Percentiles rank a stretch among this genome's conserved stretches.
These are phyloP conservation scores for Flexamia atlantica DNA, from an alignment of 2,888 invertebrate genomes.

Conservation along the genomic window DNA sequence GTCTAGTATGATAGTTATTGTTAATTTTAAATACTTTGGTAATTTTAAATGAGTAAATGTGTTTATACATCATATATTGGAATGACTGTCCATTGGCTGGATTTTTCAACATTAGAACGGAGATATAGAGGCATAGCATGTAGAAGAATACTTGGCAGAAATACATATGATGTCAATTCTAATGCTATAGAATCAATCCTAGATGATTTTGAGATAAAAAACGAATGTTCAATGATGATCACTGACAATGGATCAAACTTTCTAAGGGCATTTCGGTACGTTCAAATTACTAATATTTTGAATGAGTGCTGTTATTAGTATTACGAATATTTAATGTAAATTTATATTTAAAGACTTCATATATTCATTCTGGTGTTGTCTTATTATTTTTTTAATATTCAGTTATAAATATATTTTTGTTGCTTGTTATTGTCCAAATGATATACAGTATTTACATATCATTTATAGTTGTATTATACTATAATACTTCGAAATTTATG, in stretches of 20 bases:
- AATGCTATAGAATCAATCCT: conserved; percentile 30
- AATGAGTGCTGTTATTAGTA: conserved; percentile 26
- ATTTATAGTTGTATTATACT: conserved; percentile 19
- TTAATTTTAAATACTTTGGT: conserved; percentile 46
- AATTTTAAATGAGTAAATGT: conserved; percentile 6
- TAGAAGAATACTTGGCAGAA: conserved; percentile 10
- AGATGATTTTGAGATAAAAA: conserved; percentile 45
- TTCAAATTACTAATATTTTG: conserved; percentile 9
- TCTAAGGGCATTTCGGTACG: conserved; percentile 47
- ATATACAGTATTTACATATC: neutral
- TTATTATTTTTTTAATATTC: neutral
- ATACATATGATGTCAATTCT: conserved; percentile 40
- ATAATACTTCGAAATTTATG: too few species aligned
- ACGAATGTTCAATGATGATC: conserved; percentile 45
- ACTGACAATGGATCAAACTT: conserved; percentile 53
- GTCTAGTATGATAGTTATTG: conserved; percentile 17
- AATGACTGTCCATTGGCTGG: conserved; percentile 48
- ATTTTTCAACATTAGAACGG: conserved; percentile 7
- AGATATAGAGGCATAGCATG: conserved; percentile 34
- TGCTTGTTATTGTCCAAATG: neutral
- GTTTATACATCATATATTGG: conserved; percentile 43
- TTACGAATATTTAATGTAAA: neutral
- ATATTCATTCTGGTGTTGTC: neutral
- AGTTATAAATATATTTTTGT: neutral
- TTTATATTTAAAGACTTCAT: too few species aligned